These are phyloP conservation scores for Odontophorus gujanensis DNA, from an alignment of 2,113 vertebrate species.

Conservation along the genomic window DNA sequence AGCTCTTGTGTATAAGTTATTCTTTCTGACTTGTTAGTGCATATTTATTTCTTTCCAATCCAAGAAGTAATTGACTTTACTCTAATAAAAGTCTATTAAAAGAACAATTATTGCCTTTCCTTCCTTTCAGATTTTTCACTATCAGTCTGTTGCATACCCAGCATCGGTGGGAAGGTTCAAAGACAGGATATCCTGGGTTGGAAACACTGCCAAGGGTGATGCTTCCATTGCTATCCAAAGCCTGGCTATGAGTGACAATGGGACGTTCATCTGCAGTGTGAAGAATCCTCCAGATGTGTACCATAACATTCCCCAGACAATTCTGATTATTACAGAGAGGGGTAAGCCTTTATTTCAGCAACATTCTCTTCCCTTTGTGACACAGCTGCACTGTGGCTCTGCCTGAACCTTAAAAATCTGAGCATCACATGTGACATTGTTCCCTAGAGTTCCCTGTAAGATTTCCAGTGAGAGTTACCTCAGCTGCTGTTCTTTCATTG, in stretches of 20 bases:
- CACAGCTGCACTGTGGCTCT: rapidly evolving
- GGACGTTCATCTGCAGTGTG: slow-evolving; percentile 90
- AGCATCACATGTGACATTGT: rapidly evolving
- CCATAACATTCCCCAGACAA: slow-evolving; percentile 82
- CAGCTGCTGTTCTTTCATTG: neutral
- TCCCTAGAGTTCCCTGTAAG: neutral
- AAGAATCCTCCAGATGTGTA: slow-evolving; percentile 93
- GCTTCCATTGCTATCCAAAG: slow-evolving; percentile 86
- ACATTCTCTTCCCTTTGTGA: rapidly evolving
- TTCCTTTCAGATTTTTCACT: slow-evolving; percentile 88
- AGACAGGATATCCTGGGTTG: slow-evolving; percentile 85
- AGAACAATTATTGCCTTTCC: neutral
- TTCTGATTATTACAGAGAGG: slow-evolving; percentile 83
- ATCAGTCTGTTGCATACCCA: slow-evolving; percentile 81
- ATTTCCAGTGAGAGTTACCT: neutral
- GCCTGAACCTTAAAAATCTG: neutral
- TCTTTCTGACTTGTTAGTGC: neutral
- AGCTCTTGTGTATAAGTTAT: neutral
- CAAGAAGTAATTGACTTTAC: neutral
- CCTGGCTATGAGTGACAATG: slow-evolving; percentile 84
- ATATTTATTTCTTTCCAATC: neutral
- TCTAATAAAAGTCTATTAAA: too few relatives aligned
- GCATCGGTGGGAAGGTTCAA: slow-evolving; percentile 78
- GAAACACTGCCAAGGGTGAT: slow-evolving; percentile 79
- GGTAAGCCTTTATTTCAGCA: slow-evolving; percentile 70